These are phyloP conservation scores for Gobiocypris rarus DNA, from an alignment of 2,113 vertebrate genomes.

Conservation along the genomic window DNA sequence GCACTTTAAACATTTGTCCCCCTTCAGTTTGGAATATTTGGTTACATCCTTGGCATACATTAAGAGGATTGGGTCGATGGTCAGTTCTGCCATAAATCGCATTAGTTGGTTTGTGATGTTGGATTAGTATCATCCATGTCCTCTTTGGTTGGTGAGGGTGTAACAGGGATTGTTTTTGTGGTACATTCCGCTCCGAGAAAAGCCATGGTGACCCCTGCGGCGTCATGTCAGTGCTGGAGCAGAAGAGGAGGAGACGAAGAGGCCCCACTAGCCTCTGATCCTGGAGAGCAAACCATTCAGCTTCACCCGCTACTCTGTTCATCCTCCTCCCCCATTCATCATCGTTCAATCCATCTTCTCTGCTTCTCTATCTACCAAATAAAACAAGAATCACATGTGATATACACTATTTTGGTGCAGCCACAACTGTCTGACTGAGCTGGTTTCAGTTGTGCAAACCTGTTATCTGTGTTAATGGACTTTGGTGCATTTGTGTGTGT, in stretches of 20 bases:
- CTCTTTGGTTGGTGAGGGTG: slow-evolving; percentile 44
- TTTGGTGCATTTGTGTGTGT: slow-evolving; percentile 52
- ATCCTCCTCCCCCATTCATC: slow-evolving; percentile 22
- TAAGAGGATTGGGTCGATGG: background rate
- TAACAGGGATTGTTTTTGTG: slow-evolving; percentile 64
- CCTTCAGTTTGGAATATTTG: background rate
- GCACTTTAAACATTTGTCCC: background rate
- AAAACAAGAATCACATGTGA: background rate
- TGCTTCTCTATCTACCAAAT: background rate
- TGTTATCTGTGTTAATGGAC: slow-evolving; percentile 53
- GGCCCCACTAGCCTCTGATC: slow-evolving; percentile 28
- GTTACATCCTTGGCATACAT: background rate
- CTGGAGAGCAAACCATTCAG: slow-evolving; percentile 12
- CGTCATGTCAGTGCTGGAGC: slow-evolving; percentile 61
- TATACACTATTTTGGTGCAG: background rate
- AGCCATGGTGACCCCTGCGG: slow-evolving; percentile 69
- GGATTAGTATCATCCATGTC: slow-evolving; percentile 24
- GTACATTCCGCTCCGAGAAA: slow-evolving; percentile 59
- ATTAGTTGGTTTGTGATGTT: slow-evolving; percentile 30
- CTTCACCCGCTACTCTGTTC: slow-evolving; percentile 17
- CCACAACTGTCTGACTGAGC: slow-evolving; percentile 2
- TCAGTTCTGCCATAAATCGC: slow-evolving; percentile 11
- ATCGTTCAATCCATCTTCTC: background rate
- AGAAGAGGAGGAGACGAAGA: slow-evolving; percentile 37
- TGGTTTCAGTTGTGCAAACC: slow-evolving; percentile 44